Percentiles rank a stretch among this genome's conserved stretches.
phyloP scores from a whole-genome alignment of 2,113 vertebrate species.

The Asarcornis scutulata region DNA sequence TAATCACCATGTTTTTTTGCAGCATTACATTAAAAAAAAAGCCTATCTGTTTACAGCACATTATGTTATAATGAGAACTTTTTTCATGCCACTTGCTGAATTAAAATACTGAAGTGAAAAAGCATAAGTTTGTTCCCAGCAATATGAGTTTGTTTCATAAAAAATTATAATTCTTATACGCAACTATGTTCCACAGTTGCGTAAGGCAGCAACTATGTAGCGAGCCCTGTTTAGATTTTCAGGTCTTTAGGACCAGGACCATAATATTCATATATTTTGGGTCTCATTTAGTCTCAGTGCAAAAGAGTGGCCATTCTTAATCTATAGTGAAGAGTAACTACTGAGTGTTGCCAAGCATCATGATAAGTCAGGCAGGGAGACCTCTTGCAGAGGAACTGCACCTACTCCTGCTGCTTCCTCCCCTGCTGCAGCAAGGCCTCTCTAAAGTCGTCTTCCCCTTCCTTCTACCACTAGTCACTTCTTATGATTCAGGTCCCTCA shows the following conservation, averaged over 20 bases:
- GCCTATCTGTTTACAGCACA: background rate
- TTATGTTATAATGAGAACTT: background rate
- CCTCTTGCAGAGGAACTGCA: fast-evolving
- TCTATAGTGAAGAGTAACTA: background rate
- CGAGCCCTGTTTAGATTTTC: background rate
- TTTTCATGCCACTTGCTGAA: background rate
- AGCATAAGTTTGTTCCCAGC: background rate
- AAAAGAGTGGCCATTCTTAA: background rate
- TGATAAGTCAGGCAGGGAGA: fast-evolving
- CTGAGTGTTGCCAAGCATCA: background rate
- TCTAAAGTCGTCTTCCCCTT: background rate
- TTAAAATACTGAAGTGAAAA: background rate
- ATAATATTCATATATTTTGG: background rate
- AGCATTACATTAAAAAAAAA: background rate
- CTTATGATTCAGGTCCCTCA: background rate
- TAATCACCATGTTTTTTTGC: background rate
- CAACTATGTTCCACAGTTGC: background rate
- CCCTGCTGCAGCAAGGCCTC: background rate
- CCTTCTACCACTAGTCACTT: background rate
- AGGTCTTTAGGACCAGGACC: background rate
- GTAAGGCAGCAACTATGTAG: background rate
- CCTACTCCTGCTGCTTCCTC: background rate
- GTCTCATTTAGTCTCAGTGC: background rate
- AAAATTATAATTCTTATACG: background rate
- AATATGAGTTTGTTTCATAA: background rate